Conservation (phyloP, 2,113 vertebrate species). For the Gopherus flavomarginatus region DNA sequence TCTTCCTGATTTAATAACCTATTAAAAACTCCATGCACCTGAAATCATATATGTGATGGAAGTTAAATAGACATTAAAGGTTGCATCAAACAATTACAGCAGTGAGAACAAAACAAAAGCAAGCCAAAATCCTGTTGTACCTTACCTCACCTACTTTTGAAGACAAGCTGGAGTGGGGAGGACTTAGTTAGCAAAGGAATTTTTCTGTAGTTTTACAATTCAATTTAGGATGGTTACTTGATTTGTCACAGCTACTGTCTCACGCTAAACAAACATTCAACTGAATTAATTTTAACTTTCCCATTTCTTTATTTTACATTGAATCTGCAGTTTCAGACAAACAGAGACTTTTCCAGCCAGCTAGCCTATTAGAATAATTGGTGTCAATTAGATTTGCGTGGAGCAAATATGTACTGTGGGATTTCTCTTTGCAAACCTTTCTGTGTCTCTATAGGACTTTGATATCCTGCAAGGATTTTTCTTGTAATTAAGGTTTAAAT, state of each 20-base stretch:
- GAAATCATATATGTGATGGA: neutral
- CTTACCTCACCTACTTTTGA: neutral
- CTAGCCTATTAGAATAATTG: neutral
- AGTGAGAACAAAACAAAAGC: neutral
- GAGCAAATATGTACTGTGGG: neutral
- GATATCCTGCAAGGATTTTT: neutral
- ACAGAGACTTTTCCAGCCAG: neutral
- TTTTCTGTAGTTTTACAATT: neutral
- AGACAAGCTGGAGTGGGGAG: neutral
- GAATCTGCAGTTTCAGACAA: neutral
- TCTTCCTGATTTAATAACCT: accelerated
- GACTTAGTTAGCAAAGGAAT: neutral
- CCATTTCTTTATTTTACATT: neutral
- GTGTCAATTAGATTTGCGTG: neutral
- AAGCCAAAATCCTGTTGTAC: neutral
- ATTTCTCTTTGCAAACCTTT: neutral
- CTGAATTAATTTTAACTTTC: neutral
- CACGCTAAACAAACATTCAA: neutral
- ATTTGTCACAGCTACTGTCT: neutral
- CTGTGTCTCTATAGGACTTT: neutral
- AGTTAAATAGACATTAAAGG: neutral
- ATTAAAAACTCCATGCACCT: neutral
- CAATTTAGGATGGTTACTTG: neutral
- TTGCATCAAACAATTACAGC: neutral
- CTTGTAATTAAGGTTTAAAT: neutral